Conservation (phyloP, 1,140 invertebrate species). For the Papilio polyxenes region DNA sequence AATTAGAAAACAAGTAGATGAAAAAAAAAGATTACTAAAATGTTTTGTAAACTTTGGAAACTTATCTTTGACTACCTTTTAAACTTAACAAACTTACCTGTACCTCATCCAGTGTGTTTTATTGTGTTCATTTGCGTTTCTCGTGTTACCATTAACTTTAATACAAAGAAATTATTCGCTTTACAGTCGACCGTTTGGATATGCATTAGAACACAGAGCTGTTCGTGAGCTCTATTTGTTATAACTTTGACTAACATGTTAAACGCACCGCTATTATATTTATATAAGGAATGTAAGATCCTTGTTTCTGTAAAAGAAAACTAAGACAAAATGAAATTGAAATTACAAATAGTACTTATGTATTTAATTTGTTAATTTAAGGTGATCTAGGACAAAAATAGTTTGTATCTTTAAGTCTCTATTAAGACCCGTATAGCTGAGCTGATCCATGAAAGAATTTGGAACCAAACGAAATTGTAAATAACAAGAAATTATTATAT, state of each 20-base stretch:
- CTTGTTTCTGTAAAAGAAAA: too few relatives aligned
- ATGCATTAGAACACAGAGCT: conserved; percentile 64
- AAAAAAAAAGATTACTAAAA: too few relatives aligned
- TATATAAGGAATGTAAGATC: conserved; percentile 63
- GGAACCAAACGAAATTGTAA: neutral
- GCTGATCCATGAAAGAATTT: neutral
- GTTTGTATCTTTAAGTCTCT: too few relatives aligned
- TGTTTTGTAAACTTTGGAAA: too few relatives aligned
- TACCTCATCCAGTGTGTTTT: conserved; percentile 38
- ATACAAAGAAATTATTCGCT: conserved; percentile 56
- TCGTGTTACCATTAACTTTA: conserved; percentile 55
- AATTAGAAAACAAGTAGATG: too few relatives aligned
- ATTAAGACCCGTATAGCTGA: neutral
- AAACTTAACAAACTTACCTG: neutral
- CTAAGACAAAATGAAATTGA: neutral
- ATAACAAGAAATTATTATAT: neutral
- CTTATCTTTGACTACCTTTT: too few relatives aligned
- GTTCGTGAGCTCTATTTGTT: conserved; percentile 58
- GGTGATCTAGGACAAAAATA: too few relatives aligned
- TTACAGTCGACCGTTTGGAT: conserved; percentile 42
- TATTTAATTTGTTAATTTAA: too few relatives aligned
- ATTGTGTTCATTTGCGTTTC: conserved; percentile 45
- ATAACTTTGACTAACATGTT: conserved; percentile 58
- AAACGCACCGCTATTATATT: conserved; percentile 60
- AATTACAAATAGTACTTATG: neutral